phyloP scores from a whole-genome alignment of 2,797 vertebrate genomes.

The Myotis vivesi region DNA sequence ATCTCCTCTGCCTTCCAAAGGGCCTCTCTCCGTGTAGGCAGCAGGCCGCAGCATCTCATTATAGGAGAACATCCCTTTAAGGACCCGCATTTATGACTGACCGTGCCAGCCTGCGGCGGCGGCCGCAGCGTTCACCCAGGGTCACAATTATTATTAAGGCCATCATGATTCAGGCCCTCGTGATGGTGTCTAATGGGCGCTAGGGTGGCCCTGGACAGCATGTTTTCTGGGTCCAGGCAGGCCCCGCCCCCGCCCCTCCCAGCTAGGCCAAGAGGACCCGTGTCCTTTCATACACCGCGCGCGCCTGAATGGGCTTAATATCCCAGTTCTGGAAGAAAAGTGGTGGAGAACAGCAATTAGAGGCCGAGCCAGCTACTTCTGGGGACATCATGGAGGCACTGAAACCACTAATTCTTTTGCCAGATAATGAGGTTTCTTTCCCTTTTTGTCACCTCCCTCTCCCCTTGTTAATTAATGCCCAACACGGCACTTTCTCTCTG shows the following conservation, averaged over 20 bases:
- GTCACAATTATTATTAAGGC: slow-evolving; percentile 76
- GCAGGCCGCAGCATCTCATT: slow-evolving; percentile 78
- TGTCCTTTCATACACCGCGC: slow-evolving; percentile 50
- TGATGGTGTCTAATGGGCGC: slow-evolving; percentile 76
- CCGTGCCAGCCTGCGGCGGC: slow-evolving; percentile 76
- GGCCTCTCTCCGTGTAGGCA: slow-evolving; percentile 58
- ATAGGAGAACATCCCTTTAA: slow-evolving; percentile 62
- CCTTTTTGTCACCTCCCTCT: neutral
- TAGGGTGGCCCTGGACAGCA: slow-evolving; percentile 64
- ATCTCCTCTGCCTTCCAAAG: slow-evolving; percentile 68
- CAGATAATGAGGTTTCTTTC: slow-evolving; percentile 69
- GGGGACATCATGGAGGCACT: slow-evolving; percentile 50
- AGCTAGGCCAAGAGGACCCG: slow-evolving; percentile 40
- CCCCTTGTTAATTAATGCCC: slow-evolving; percentile 72
- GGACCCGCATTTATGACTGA: slow-evolving; percentile 72
- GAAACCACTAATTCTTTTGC: slow-evolving; percentile 70
- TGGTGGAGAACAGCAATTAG: slow-evolving; percentile 72
- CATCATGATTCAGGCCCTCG: slow-evolving; percentile 72
- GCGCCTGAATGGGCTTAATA: slow-evolving; percentile 46
- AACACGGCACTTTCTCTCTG: slow-evolving; percentile 59
- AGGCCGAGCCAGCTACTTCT: slow-evolving; percentile 55
- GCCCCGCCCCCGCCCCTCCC: slow-evolving; percentile 60
- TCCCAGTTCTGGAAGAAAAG: slow-evolving; percentile 62
- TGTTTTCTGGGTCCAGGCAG: slow-evolving; percentile 7
- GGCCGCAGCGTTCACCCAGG: slow-evolving; percentile 72